Conservation (phyloP, 1,140 invertebrate species). For the Drosophila pseudoobscura region DNA sequence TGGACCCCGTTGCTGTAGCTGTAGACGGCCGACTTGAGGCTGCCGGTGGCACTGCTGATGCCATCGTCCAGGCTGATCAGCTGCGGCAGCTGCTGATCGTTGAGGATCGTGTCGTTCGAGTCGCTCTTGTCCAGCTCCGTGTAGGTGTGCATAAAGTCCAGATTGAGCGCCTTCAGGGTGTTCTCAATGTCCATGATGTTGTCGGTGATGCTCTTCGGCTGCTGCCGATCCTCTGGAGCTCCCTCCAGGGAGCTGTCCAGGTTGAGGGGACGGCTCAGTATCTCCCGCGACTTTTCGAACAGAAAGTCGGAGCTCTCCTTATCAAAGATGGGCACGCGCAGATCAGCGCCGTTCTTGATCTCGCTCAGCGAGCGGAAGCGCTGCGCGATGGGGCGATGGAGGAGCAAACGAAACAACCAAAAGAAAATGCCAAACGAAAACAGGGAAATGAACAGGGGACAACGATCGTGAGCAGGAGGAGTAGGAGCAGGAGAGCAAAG, state of each 20-base stretch:
- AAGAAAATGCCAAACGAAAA: conserved; percentile 49
- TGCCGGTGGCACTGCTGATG: conserved; percentile 78
- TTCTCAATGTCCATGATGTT: conserved; percentile 83
- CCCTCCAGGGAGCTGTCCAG: conserved; percentile 34
- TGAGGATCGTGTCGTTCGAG: conserved; percentile 81
- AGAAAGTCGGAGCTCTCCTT: conserved; percentile 89
- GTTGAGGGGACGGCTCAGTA: conserved; percentile 86
- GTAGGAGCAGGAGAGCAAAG: conserved; percentile 13
- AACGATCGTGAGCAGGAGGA: conserved; percentile 32
- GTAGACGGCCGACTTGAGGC: conserved; percentile 76
- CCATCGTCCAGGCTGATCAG: conserved; percentile 72
- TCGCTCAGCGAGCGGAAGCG: conserved; percentile 85
- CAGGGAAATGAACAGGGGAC: conserved; percentile 53
- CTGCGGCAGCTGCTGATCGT: conserved; percentile 76
- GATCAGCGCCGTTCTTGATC: conserved; percentile 78
- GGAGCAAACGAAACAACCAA: conserved; percentile 59
- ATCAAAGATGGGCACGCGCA: conserved; percentile 88
- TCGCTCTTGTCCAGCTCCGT: conserved; percentile 83
- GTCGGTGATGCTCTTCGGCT: conserved; percentile 68
- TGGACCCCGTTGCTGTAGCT: conserved; percentile 80
- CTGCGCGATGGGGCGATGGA: conserved; percentile 52
- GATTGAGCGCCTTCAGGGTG: conserved; percentile 78
- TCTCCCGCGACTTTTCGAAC: conserved; percentile 88
- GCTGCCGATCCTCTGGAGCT: conserved; percentile 11
- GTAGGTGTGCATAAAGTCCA: conserved; percentile 83